Evolutionary conservation across 2,797 vertebrate genomes (phyloP), one percentile per base, ranked within the genome.

Genomic region (Dendrocincla tyrannina): DNA sequence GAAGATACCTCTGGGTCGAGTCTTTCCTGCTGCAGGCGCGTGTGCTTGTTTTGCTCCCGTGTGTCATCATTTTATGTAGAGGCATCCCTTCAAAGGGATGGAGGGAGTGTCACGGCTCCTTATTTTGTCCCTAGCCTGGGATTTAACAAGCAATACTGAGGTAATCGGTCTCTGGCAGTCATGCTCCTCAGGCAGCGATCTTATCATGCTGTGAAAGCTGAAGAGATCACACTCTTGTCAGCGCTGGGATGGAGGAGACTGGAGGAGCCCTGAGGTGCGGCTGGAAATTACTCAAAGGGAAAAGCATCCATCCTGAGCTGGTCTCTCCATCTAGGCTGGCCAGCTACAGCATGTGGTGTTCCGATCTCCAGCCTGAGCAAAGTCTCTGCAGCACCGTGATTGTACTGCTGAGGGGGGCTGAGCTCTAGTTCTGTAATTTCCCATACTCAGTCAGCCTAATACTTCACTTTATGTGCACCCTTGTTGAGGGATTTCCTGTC

Each of bases 141-240:
- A 80, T 94, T 95, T 90, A 92, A 93, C 37, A 27, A 70, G 80
- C 63, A 47, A 2, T 55, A 15, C 74, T 79, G 69, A 91, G 67
- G 83, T 88, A 88, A 84, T 90, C 44, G 3, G 44, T 86, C 76
- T 85, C n/a, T 2, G 14, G 62, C 79, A 86, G 88, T 58, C 10
- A 0, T 30, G 0, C 32, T 92, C 81, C 85, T 91, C 72, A 39
- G 92, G 82, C 91, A 66, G 30, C 0, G 95, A 91, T 96, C 19
- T 91, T 95, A 93, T 90, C 95, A 82, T 37, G 59, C 70, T 73
- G 79, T 47, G 55, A 86, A 82, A 86, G 77, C 56, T 74, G 63
- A 23, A 74, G 74, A 76, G 85, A 82, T 78, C 32, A 24, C 47
- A 16, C 33, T 93, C 39, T 17, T 81, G 79, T 85, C 68, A 7